Evolutionary conservation across 2,888 invertebrate genomes (phyloP).

Genomic region (Acrobasis consociella): DNA sequence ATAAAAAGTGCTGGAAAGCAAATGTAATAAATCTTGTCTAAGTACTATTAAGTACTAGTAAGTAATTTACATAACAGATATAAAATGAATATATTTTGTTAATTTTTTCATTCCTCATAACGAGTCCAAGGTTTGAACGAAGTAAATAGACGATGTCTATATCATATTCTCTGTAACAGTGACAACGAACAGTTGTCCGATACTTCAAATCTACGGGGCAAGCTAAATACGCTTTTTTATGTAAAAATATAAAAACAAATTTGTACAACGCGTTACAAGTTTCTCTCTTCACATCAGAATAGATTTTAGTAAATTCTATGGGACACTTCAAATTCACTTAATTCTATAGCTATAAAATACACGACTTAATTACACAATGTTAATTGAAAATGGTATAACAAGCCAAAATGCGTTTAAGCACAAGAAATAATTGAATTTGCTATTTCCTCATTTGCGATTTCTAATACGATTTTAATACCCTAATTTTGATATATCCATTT

Average conservation of each 20-base stretch:
- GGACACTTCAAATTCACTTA: slow-evolving; percentile 1
- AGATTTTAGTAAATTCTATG: background rate
- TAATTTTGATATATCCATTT: too few relatives aligned
- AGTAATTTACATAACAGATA: background rate
- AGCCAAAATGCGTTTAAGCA: too few relatives aligned
- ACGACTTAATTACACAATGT: background rate
- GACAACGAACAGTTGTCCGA: background rate
- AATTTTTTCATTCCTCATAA: background rate
- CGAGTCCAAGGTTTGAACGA: background rate
- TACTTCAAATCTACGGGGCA: background rate
- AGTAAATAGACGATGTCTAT: background rate
- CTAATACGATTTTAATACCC: too few relatives aligned
- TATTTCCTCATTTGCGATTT: too few relatives aligned
- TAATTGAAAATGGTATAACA: background rate
- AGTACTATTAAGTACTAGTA: background rate
- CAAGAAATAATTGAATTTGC: too few relatives aligned
- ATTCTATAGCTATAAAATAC: background rate
- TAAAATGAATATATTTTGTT: background rate
- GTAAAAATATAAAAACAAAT: slow-evolving; percentile 31
- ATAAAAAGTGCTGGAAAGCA: background rate
- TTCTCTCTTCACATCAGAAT: slow-evolving; percentile 18
- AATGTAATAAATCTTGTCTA: too few relatives aligned
- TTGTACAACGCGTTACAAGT: slow-evolving; percentile 29
- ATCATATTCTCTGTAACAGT: background rate
- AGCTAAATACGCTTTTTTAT: slow-evolving; percentile 19